phyloP scores from a whole-genome alignment of 2,797 vertebrate species.

The Adrianichthys oophorus region DNA sequence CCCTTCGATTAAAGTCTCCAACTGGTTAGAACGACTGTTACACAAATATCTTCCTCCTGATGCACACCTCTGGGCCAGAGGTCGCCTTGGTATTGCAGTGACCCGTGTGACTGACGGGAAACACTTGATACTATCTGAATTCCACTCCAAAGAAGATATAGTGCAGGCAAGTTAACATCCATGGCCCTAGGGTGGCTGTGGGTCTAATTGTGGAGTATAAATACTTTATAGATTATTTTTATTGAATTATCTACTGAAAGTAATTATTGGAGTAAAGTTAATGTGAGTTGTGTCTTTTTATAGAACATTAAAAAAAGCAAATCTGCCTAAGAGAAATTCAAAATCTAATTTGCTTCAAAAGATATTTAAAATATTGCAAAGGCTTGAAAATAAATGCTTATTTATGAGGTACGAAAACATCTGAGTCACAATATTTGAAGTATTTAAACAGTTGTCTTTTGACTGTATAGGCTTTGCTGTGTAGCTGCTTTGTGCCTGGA shows the following conservation, averaged over 20 bases:
- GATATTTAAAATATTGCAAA: too few relatives aligned
- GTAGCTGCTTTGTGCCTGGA: constrained; percentile 90
- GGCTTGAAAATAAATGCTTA: too few relatives aligned
- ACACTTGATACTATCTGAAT: constrained; percentile 81
- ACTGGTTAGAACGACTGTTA: constrained; percentile 72
- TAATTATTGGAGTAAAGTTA: neutral
- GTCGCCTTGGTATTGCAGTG: constrained; percentile 82
- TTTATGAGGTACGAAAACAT: too few relatives aligned
- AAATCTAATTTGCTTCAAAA: too few relatives aligned
- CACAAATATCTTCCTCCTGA: constrained; percentile 74
- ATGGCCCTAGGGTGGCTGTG: neutral
- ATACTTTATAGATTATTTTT: too few relatives aligned
- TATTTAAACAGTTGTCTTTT: neutral
- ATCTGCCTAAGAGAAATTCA: too few relatives aligned
- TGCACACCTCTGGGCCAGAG: constrained; percentile 80
- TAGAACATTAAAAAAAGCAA: neutral
- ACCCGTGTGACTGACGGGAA: constrained; percentile 82
- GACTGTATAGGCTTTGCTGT: constrained; percentile 81
- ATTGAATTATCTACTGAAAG: too few relatives aligned
- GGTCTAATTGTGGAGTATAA: too few relatives aligned
- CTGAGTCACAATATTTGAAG: too few relatives aligned
- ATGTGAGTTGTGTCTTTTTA: neutral
- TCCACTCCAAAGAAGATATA: constrained; percentile 85
- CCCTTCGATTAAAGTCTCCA: constrained; percentile 78
- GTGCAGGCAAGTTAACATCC: constrained; percentile 73